Evolutionary conservation across 2,888 invertebrate genomes (phyloP).

Genomic region (Temnothorax unifasciatus): DNA sequence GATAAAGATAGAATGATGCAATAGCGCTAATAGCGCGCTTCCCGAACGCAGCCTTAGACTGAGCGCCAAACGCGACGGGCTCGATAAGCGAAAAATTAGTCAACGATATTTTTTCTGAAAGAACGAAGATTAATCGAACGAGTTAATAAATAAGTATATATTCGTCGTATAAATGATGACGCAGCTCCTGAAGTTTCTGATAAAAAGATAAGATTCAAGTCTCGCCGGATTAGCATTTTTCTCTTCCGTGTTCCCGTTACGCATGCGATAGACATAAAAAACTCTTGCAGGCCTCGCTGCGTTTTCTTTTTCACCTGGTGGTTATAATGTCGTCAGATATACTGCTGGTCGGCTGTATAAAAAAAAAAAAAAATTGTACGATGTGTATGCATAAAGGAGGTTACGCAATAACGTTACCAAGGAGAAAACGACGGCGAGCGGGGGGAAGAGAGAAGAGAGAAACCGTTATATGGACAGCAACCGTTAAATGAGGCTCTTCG

Average conservation of each 20-base stretch:
- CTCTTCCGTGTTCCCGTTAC: slow-evolving; percentile 3
- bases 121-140: background rate
- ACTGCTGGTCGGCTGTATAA: background rate
- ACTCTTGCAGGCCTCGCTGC: background rate
- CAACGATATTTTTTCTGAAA: background rate
- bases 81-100: background rate
- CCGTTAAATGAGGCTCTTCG: slow-evolving; percentile 42
- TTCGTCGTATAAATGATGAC: background rate
- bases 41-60: too few relatives aligned
- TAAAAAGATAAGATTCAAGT: background rate
- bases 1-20: too few relatives aligned
- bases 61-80: background rate
- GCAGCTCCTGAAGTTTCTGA: background rate
- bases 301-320: background rate
- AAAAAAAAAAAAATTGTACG: slow-evolving; percentile 48
- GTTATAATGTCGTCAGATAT: slow-evolving; percentile 6
- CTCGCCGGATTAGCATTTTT: background rate
- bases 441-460: slow-evolving; percentile 10
- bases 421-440: slow-evolving; percentile 18
- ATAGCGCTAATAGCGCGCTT: too few relatives aligned
- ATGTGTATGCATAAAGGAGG: slow-evolving; percentile 39
- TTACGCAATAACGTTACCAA: slow-evolving; percentile 47
- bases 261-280: background rate
- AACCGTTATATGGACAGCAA: slow-evolving; percentile 15
- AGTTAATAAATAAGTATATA: background rate